phyloP scores from a whole-genome alignment of 2,797 vertebrate genomes.

The Melanogrammus aeglefinus region DNA sequence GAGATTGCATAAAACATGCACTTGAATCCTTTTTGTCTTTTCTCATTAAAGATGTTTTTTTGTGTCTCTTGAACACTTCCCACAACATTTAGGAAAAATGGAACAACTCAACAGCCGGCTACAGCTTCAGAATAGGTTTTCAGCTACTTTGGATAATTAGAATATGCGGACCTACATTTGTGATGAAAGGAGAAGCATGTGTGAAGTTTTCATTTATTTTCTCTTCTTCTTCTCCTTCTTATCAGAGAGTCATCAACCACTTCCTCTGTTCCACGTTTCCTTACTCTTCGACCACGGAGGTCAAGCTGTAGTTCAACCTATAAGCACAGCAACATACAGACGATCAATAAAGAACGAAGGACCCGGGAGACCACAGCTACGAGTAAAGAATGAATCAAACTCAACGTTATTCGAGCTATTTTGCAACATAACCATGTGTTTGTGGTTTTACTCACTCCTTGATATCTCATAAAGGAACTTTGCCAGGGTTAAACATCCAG shows the following conservation, averaged over 20 bases:
- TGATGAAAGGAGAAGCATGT: slow-evolving; percentile 49
- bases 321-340: not conserved
- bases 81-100: slow-evolving; percentile 74
- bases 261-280: not conserved
- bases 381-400: not conserved
- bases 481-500: not conserved
- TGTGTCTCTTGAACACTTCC: slow-evolving; percentile 78
- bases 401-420: not conserved
- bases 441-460: not conserved
- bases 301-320: slow-evolving; percentile 1
- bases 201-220: not conserved
- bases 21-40: slow-evolving; percentile 79
- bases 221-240: not conserved
- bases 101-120: slow-evolving; percentile 70
- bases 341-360: not conserved
- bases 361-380: not conserved
- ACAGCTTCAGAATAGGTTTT: slow-evolving; percentile 69
- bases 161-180: slow-evolving; percentile 51
- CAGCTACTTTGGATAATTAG: slow-evolving; percentile 54
- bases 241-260: not conserved
- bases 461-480: not conserved
- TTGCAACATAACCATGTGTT: not conserved
- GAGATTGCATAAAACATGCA: slow-evolving; percentile 80
- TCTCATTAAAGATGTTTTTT: slow-evolving; percentile 81
- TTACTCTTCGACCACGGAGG: not conserved